These are phyloP conservation scores for Nannobrachium achirus DNA, from an alignment of 2,113 vertebrate species.

Conservation along the genomic window DNA sequence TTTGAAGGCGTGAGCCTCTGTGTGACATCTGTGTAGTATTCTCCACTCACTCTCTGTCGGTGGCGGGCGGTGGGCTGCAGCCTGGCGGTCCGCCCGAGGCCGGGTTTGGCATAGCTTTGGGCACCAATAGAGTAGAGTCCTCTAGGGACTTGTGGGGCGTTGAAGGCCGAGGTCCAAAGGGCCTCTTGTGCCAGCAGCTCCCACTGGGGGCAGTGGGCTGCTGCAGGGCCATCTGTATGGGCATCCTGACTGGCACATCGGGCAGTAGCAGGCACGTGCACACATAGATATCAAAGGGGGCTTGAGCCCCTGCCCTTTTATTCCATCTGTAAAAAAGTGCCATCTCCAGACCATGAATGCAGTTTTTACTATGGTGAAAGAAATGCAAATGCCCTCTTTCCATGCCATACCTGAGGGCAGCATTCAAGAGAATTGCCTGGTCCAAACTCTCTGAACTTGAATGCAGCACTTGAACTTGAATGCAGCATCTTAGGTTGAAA, in stretches of 20 bases:
- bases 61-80: constrained; percentile 37
- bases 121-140: constrained; percentile 59
- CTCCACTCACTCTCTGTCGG: constrained; percentile 36
- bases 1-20: neutral
- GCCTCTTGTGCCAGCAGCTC: constrained; percentile 55
- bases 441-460: too few relatives aligned
- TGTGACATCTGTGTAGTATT: constrained; percentile 58
- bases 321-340: too few relatives aligned
- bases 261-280: too few relatives aligned
- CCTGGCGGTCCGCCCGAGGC: constrained; percentile 34
- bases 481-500: too few relatives aligned
- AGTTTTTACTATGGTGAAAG: too few relatives aligned
- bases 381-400: too few relatives aligned
- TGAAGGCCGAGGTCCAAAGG: constrained; percentile 49
- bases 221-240: constrained; percentile 68
- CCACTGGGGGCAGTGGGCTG: constrained; percentile 61
- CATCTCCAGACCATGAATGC: too few relatives aligned
- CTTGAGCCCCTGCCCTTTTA: too few relatives aligned
- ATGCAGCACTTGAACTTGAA: too few relatives aligned
- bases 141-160: constrained; percentile 55
- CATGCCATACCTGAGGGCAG: too few relatives aligned
- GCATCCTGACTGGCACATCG: constrained; percentile 41
- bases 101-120: constrained; percentile 33
- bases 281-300: too few relatives aligned
- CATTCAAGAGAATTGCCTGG: too few relatives aligned